phyloP scores from a whole-genome alignment of 2,113 vertebrate species.

The Psittacara wagleri region DNA sequence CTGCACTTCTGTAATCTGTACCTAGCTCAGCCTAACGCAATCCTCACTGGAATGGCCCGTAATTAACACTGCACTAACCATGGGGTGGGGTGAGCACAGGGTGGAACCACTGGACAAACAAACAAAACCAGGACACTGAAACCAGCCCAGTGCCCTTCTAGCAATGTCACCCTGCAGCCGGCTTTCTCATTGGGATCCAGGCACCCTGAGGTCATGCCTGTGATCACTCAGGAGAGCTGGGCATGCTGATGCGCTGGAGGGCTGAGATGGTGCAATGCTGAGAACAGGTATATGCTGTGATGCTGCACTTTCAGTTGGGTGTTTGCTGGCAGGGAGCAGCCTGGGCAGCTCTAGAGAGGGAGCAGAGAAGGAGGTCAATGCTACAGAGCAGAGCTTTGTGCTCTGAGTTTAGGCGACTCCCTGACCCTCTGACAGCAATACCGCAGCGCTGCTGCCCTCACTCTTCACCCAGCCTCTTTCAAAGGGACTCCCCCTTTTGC shows the following conservation, averaged over 20 bases:
- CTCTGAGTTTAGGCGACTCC: not conserved
- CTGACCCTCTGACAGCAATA: not conserved
- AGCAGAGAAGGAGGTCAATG: not conserved
- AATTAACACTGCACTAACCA: not conserved
- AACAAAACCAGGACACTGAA: slow-evolving; percentile 63
- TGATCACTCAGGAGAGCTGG: not conserved
- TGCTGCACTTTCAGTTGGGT: rapidly evolving
- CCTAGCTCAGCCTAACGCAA: not conserved
- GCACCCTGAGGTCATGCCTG: not conserved
- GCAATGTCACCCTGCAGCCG: not conserved
- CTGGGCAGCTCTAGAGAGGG: not conserved
- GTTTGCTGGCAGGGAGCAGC: not conserved
- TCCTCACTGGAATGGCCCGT: not conserved
- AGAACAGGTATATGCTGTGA: rapidly evolving
- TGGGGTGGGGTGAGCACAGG: not conserved
- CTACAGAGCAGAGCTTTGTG: not conserved
- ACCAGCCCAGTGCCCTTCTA: slow-evolving; percentile 17
- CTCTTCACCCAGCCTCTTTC: not conserved
- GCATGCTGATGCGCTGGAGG: rapidly evolving
- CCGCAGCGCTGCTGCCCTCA: rapidly evolving
- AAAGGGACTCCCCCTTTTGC: not conserved
- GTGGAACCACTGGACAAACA: not conserved
- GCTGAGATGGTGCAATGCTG: rapidly evolving
- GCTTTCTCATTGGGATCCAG: not conserved
- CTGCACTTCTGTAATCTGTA: not conserved